Percentiles rank a stretch among this genome's conserved stretches.
phyloP scores from a whole-genome alignment of 2,113 vertebrate species.

The Tragelaphus buxtoni region DNA sequence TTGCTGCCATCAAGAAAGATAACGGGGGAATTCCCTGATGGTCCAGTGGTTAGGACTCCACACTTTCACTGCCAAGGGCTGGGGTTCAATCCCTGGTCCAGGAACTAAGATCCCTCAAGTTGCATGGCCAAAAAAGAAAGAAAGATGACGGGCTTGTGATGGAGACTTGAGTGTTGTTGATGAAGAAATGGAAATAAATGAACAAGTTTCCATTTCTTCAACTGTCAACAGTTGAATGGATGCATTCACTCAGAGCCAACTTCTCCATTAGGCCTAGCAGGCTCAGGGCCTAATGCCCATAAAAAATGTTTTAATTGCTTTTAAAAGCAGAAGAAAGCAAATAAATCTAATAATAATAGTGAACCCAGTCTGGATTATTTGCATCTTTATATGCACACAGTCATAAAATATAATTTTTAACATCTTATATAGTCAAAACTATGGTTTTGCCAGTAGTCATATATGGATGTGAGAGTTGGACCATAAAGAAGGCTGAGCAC shows the following conservation, averaged over 20 bases:
- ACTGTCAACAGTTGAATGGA: background rate
- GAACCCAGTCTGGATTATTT: background rate
- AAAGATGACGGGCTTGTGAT: background rate
- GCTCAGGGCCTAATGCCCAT: background rate
- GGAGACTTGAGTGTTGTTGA: background rate
- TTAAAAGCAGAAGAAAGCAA: background rate
- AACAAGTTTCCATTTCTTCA: background rate
- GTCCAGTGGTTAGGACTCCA: background rate
- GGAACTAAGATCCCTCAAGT: background rate
- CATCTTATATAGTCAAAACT: background rate
- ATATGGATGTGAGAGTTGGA: background rate
- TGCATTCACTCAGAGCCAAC: background rate
- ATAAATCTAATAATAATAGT: background rate
- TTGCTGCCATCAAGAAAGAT: background rate
- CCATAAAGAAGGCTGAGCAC: background rate
- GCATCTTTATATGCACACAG: background rate
- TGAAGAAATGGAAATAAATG: background rate
- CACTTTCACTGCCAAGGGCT: background rate
- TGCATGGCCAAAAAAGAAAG: background rate
- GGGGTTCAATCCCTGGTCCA: background rate
- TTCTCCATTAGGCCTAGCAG: background rate
- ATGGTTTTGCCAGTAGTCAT: background rate
- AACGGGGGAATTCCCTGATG: background rate
- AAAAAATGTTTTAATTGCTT: slow-evolving; percentile 7
- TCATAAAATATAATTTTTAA: background rate